These are phyloP conservation scores for Echiichthys vipera DNA, from an alignment of 2,797 vertebrate species.

Conservation along the genomic window DNA sequence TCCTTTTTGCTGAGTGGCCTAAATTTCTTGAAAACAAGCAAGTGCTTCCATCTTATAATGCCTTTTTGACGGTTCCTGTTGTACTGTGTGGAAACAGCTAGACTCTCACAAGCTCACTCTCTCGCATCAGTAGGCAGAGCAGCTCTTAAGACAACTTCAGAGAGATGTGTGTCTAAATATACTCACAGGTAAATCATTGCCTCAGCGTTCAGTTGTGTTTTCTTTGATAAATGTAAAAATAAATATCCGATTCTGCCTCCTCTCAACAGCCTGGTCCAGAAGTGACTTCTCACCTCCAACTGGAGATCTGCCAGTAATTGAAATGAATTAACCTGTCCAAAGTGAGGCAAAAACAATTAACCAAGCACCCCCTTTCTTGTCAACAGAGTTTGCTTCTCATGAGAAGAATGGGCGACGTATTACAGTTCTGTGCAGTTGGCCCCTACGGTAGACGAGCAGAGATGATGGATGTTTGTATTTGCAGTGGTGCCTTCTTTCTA, in stretches of 20 bases:
- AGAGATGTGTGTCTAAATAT: constrained; percentile 44
- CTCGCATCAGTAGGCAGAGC: constrained; percentile 47
- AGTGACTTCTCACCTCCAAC: constrained; percentile 65
- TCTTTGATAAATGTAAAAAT: constrained; percentile 53
- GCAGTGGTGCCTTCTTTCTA: constrained; percentile 67
- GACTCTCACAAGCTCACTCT: constrained; percentile 25
- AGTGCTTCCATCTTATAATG: constrained; percentile 43
- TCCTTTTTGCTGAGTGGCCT: constrained; percentile 39
- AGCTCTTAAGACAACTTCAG: constrained; percentile 47
- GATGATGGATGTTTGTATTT: constrained; percentile 81
- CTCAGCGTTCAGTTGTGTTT: constrained; percentile 33
- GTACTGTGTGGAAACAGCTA: constrained; percentile 26
- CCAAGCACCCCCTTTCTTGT: constrained; percentile 70
- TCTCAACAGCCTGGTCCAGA: constrained; percentile 36
- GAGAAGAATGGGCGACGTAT: constrained; percentile 63
- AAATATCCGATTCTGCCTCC: constrained; percentile 46
- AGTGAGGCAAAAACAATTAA: constrained; percentile 80
- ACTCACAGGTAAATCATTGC: constrained; percentile 34
- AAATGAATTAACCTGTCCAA: constrained; percentile 84
- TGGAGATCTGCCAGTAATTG: constrained; percentile 74
- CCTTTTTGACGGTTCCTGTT: constrained; percentile 45
- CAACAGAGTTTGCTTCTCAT: constrained; percentile 72
- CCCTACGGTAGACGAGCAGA: constrained; percentile 55
- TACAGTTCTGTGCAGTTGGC: constrained; percentile 54
- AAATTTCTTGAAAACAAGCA: constrained; percentile 62